A percentile compares a stretch with the other conserved stretches of the same genome.
phyloP scores from a whole-genome alignment of 1,140 invertebrate genomes.

The Probaryconus sp. region DNA sequence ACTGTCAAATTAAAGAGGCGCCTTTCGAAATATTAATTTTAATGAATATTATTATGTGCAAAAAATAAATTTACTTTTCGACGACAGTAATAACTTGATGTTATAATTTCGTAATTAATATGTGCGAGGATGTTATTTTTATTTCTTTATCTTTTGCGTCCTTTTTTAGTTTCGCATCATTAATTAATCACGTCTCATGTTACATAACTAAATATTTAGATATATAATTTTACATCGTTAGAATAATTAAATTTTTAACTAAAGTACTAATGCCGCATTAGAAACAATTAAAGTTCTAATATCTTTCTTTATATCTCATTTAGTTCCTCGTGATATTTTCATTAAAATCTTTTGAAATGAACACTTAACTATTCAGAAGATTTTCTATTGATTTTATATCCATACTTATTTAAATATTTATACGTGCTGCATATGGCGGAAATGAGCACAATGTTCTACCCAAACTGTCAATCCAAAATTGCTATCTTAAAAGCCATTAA shows the following conservation, averaged over 20 bases:
- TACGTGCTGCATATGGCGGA: conserved; percentile 30
- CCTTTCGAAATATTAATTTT: conserved; percentile 48
- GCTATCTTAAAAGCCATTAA: conserved; percentile 26
- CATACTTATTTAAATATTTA: neutral
- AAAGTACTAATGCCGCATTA: too few relatives aligned
- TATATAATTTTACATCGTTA: too few relatives aligned
- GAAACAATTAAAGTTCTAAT: too few relatives aligned
- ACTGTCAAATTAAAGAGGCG: conserved; percentile 49
- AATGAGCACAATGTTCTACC: conserved; percentile 37
- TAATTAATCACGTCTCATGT: too few relatives aligned
- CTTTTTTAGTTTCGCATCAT: too few relatives aligned
- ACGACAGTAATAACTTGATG: conserved; percentile 35
- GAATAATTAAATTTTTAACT: too few relatives aligned
- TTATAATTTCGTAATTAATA: conserved; percentile 32
- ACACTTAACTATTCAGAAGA: too few relatives aligned
- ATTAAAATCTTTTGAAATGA: too few relatives aligned
- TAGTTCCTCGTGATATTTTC: too few relatives aligned
- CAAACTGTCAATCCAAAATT: conserved; percentile 49
- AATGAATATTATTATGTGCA: conserved; percentile 35
- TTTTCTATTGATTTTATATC: conserved; percentile 21
- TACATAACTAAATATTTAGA: too few relatives aligned
- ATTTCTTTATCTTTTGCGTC: too few relatives aligned
- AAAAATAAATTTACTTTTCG: neutral
- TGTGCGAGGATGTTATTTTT: conserved; percentile 32
- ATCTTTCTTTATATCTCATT: too few relatives aligned